Base-by-base conservation (phyloP, 2,797 vertebrate genomes). In the Paguma larvata region DNA sequence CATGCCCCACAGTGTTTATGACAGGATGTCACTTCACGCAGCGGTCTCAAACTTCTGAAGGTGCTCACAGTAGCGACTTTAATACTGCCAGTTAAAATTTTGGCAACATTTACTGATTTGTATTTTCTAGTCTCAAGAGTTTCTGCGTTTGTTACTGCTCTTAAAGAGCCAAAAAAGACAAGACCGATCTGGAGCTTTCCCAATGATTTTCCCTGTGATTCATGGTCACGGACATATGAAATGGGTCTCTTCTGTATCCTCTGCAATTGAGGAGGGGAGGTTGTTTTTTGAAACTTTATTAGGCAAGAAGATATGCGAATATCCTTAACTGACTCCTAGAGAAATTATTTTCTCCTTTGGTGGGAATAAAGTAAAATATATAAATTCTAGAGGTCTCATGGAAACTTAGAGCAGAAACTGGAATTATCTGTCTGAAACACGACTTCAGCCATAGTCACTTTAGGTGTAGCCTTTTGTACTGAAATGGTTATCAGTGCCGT, bases 21-120 rank as follows among this genome's bases (percentile, higher is more conserved):
- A 97, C 19, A 72, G 15, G 56, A 14, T 59, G 78, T 41, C 44
- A 93, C 70, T 70, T 59, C 87, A 18, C 53, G 32, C 21, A 92
- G 51, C n/a, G 90, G 16, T 83, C 41, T 88, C 46, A 88, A 94
- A 91, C 38, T 88, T 88, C 77, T 94, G 30, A 94, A 93, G 89
- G 25, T 73, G 7, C 15, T 56, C 32, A 48, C 65, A 12, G 18
- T 67, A 85, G 27, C 67, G 70, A 41, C 15, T 84, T 89, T 34
- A 83, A 53, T 30, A 78, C 0, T 46, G 77, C 44, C 34, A 34
- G 80, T 32, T 65, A 87, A 87, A 85, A 59, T 34, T 63, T 23
- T 56, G 56, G 44, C 32, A 84, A 53, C 38, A 67, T n/a, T 16
- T 5, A 65, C n/a, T 21, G 27, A 86, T 68, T 83, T 89, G 30